Percentiles rank a stretch among this genome's conserved stretches.
Conservation (phyloP, 2,113 vertebrate species). For the Calyptomena viridis region DNA sequence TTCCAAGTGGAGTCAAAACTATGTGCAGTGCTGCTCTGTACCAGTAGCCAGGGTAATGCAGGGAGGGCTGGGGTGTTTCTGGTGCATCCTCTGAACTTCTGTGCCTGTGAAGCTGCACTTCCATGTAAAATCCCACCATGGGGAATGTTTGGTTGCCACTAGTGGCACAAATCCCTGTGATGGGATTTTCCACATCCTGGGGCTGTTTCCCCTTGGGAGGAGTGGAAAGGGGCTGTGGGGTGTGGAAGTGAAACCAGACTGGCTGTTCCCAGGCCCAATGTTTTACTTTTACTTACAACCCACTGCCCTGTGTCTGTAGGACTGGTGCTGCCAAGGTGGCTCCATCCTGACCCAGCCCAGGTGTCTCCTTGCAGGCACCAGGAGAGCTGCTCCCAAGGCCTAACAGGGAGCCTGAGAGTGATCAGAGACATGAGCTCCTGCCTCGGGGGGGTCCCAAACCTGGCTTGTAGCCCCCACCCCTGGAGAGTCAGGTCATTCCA, state of each 20-base stretch:
- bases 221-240: background rate
- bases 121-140: background rate
- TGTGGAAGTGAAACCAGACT: background rate
- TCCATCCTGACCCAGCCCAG: background rate
- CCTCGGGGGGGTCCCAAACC: background rate
- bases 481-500: accelerated
- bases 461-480: accelerated
- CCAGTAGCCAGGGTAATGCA: background rate
- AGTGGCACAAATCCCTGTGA: background rate
- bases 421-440: background rate
- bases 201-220: background rate
- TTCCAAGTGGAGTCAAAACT: background rate
- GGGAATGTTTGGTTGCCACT: background rate
- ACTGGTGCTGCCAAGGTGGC: background rate
- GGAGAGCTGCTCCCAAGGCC: background rate
- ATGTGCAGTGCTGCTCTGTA: background rate
- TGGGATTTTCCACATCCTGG: background rate
- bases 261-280: background rate
- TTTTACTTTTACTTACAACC: background rate
- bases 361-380: background rate
- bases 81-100: background rate
- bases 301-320: background rate
- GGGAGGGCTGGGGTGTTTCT: background rate
- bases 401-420: background rate
- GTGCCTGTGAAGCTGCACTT: background rate